Conservation (phyloP, 2,888 invertebrate species). For the Linnaemya tessellans region DNA sequence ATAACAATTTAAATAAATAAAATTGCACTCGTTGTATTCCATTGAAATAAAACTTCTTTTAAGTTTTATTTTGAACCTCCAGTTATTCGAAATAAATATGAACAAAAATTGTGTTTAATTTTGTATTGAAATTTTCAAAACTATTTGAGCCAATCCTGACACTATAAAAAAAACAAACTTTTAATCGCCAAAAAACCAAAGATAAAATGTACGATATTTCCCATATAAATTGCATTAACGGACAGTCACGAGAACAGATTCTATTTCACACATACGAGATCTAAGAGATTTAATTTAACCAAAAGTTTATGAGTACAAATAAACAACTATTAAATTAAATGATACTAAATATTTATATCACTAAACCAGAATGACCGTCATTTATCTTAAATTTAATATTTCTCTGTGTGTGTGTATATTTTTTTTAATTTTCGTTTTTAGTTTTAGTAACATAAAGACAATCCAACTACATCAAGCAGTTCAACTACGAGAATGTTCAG, state of each 20-base stretch:
- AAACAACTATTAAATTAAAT: slow-evolving; percentile 57
- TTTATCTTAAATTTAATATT: slow-evolving; percentile 58
- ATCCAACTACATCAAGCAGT: slow-evolving; percentile 25
- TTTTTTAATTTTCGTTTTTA: neutral
- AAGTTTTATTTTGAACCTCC: no score
- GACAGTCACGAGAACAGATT: slow-evolving; percentile 26
- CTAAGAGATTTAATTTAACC: slow-evolving; percentile 33
- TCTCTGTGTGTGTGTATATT: neutral
- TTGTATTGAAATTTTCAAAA: neutral
- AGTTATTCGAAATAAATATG: no score
- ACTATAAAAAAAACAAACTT: neutral
- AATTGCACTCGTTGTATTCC: no score
- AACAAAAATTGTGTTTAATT: no score
- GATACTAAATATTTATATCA: slow-evolving; percentile 33
- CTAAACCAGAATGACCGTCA: slow-evolving; percentile 68
- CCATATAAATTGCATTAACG: slow-evolving; percentile 59
- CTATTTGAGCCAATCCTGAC: neutral
- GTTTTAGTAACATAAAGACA: slow-evolving; percentile 27
- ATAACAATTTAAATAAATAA: no score
- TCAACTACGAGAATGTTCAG: neutral
- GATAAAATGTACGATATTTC: slow-evolving; percentile 4
- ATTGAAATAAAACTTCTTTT: no score
- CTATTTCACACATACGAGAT: slow-evolving; percentile 37
- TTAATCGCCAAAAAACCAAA: neutral
- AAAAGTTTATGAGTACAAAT: slow-evolving; percentile 9